Conservation (phyloP, 1,140 invertebrate genomes). For the Ostrea edulis region DNA sequence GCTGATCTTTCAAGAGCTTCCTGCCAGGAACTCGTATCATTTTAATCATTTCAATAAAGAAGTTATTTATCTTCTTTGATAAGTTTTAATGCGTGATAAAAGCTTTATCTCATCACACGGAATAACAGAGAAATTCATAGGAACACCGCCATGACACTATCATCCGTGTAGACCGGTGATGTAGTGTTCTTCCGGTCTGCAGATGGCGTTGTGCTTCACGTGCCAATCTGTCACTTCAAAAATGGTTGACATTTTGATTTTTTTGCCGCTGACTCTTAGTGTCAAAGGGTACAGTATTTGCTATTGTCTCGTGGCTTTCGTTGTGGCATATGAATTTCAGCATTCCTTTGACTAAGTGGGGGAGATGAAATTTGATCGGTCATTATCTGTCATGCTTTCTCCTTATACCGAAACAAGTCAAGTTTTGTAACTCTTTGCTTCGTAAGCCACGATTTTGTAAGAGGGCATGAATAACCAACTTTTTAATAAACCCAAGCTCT, state of each 20-base stretch:
- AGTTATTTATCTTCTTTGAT: background rate
- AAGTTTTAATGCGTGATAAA: background rate
- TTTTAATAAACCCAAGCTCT: background rate
- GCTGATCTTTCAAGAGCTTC: background rate
- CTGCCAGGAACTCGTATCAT: background rate
- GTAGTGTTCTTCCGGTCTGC: background rate
- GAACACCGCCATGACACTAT: background rate
- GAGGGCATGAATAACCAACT: background rate
- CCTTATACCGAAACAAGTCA: slow-evolving; percentile 21
- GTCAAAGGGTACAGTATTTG: background rate
- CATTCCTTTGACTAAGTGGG: slow-evolving; percentile 33
- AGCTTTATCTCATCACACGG: background rate
- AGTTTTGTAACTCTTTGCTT: background rate
- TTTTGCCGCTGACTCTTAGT: background rate
- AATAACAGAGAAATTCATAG: background rate
- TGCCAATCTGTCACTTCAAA: background rate
- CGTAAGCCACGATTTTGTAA: background rate
- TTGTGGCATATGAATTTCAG: slow-evolving; percentile 3
- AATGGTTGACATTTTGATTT: background rate
- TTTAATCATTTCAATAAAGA: slow-evolving; percentile 11
- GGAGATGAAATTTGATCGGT: slow-evolving; percentile 17
- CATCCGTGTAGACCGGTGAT: background rate
- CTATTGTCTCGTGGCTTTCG: background rate
- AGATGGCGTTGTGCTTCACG: background rate
- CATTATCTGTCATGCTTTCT: slow-evolving; percentile 17